Percentiles rank a stretch among this genome's conserved stretches.
Conservation (phyloP, 2,113 vertebrate genomes). For the Pollimyrus isidori region DNA sequence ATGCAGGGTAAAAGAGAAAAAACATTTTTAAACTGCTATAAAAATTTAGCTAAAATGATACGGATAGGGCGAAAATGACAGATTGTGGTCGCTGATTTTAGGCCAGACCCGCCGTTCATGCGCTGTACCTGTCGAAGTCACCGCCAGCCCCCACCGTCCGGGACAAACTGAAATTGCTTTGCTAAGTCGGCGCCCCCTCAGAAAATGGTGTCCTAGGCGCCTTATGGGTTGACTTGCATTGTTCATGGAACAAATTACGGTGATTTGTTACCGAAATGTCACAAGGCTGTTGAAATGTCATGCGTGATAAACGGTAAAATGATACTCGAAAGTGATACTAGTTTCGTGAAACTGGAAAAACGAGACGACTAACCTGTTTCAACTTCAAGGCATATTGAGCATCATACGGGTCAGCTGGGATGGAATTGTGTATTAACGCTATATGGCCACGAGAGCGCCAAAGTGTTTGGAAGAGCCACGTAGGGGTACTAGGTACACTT, state of each 20-base stretch:
- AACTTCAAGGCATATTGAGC: background rate
- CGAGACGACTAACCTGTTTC: background rate
- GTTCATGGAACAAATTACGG: background rate
- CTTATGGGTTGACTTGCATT: background rate
- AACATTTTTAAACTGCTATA: background rate
- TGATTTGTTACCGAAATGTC: background rate
- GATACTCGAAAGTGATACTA: background rate
- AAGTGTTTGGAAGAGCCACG: background rate
- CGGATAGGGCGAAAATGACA: background rate
- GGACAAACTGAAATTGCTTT: background rate
- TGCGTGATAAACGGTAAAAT: background rate
- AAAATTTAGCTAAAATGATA: background rate
- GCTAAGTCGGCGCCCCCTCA: background rate
- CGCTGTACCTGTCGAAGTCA: background rate
- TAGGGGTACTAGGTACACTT: background rate
- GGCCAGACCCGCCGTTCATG: background rate
- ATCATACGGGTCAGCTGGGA: background rate
- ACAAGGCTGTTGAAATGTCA: background rate
- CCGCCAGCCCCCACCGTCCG: background rate
- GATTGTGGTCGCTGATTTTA: background rate
- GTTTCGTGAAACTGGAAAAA: background rate
- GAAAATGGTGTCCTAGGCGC: background rate
- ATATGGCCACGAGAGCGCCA: background rate
- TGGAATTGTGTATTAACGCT: background rate
- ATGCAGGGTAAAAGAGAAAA: background rate